These are phyloP conservation scores for Diorhabda elongata DNA, from an alignment of 1,140 invertebrate genomes.

Conservation along the genomic window DNA sequence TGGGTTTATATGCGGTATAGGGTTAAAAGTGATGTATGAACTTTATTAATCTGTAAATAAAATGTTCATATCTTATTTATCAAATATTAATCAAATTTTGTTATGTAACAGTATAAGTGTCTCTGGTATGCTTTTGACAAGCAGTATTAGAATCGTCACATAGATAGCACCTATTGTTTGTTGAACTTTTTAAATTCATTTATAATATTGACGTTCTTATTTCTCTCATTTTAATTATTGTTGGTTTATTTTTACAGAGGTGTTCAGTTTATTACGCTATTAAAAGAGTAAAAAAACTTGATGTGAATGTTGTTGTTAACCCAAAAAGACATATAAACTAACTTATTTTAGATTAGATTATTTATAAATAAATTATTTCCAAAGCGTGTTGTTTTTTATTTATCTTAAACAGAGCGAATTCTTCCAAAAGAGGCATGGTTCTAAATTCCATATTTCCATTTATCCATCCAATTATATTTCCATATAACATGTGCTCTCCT, in stretches of 20 bases:
- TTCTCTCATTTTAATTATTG: constrained; percentile 14
- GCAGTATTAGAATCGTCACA: not conserved
- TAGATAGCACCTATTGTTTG: constrained; percentile 16
- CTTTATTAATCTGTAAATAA: too few relatives aligned
- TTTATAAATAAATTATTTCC: constrained; percentile 19
- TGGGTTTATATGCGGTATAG: too few relatives aligned
- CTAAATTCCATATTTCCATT: too few relatives aligned
- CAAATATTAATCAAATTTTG: too few relatives aligned
- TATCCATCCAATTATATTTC: too few relatives aligned
- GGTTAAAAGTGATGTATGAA: too few relatives aligned
- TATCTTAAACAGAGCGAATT: too few relatives aligned
- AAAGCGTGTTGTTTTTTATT: constrained; percentile 5
- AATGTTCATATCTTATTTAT: too few relatives aligned
- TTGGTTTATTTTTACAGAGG: constrained; percentile 19
- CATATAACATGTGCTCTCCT: too few relatives aligned
- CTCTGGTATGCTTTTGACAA: too few relatives aligned
- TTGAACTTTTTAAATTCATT: constrained; percentile 15
- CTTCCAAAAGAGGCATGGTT: too few relatives aligned
- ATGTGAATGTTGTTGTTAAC: constrained; percentile 20
- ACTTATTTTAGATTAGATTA: constrained; percentile 17
- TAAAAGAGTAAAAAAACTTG: constrained; percentile 4
- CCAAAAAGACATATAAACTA: constrained; percentile 16
- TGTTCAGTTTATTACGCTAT: constrained; percentile 15
- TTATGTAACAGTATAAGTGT: too few relatives aligned
- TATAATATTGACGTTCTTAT: constrained; percentile 9